Conservation (phyloP, 2,113 vertebrate species). For the Bubo scandiacus region DNA sequence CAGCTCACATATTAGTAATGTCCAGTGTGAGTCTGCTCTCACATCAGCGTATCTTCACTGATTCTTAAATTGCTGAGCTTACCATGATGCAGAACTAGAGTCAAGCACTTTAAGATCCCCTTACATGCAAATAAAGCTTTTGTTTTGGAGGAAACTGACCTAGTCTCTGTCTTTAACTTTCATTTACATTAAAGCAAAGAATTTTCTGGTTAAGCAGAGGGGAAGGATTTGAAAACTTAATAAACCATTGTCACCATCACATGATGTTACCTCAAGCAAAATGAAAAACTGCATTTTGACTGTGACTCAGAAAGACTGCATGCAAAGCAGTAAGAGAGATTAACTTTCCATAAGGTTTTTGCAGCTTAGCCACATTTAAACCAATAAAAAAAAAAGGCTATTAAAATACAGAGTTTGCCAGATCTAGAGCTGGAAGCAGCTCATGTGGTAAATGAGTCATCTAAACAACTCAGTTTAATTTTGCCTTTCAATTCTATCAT, state of each 20-base stretch:
- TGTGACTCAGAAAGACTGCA: slow-evolving; percentile 14
- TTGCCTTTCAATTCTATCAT: neutral
- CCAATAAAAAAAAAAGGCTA: neutral
- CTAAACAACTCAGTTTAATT: neutral
- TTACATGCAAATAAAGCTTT: neutral
- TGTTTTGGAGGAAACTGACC: neutral
- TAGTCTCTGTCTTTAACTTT: neutral
- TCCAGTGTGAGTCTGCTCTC: neutral
- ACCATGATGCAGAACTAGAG: neutral
- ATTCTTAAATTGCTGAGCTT: neutral
- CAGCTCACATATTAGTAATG: neutral
- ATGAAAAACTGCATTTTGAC: slow-evolving; percentile 6
- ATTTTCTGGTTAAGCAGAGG: neutral
- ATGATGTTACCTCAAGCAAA: slow-evolving; percentile 1
- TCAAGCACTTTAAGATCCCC: neutral
- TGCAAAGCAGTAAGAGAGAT: neutral
- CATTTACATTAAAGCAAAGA: neutral
- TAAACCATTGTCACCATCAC: neutral
- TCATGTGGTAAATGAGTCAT: slow-evolving; percentile 47
- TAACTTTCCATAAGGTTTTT: slow-evolving; percentile 36
- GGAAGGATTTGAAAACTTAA: neutral
- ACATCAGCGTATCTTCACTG: neutral
- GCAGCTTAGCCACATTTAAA: slow-evolving; percentile 18
- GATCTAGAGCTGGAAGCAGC: neutral
- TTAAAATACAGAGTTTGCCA: slow-evolving; percentile 36